A percentile compares a stretch with the other conserved stretches of the same genome.
phyloP scores from a whole-genome alignment of 1,140 invertebrate species.

The Calliopsis andreniformis region DNA sequence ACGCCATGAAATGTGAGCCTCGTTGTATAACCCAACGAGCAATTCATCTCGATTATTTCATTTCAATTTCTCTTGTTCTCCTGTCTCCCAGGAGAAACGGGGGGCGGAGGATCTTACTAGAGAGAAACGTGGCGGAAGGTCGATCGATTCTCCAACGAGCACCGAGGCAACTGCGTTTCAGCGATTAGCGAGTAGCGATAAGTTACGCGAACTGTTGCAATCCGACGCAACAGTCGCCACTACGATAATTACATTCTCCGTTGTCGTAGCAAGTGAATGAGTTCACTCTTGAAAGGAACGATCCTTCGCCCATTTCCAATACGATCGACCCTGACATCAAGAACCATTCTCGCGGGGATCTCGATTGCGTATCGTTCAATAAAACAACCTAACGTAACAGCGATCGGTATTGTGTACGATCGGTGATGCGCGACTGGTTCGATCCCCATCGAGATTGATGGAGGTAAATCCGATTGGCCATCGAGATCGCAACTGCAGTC shows the following conservation, averaged over 20 bases:
- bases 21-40: too few relatives aligned
- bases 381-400: background rate
- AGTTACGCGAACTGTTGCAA: slow-evolving; percentile 4
- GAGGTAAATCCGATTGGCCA: background rate
- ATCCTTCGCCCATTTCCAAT: background rate
- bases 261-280: slow-evolving; percentile 12
- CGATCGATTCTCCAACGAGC: background rate
- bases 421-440: slow-evolving; percentile 33
- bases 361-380: slow-evolving; percentile 50
- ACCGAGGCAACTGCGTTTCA: background rate
- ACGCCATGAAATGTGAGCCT: too few relatives aligned
- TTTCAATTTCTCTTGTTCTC: background rate
- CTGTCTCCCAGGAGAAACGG: background rate
- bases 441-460: slow-evolving; percentile 17
- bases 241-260: slow-evolving; percentile 17
- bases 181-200: slow-evolving; percentile 18
- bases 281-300: slow-evolving; percentile 24
- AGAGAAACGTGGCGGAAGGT: background rate
- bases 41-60: background rate
- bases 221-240: background rate
- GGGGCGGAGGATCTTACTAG: background rate
- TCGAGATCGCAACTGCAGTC: background rate
- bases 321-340: slow-evolving; percentile 46
- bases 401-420: slow-evolving; percentile 46
- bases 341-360: slow-evolving; percentile 18